Base-by-base conservation (phyloP, 2,797 vertebrate species). In the Buphagus erythrorhynchus region DNA sequence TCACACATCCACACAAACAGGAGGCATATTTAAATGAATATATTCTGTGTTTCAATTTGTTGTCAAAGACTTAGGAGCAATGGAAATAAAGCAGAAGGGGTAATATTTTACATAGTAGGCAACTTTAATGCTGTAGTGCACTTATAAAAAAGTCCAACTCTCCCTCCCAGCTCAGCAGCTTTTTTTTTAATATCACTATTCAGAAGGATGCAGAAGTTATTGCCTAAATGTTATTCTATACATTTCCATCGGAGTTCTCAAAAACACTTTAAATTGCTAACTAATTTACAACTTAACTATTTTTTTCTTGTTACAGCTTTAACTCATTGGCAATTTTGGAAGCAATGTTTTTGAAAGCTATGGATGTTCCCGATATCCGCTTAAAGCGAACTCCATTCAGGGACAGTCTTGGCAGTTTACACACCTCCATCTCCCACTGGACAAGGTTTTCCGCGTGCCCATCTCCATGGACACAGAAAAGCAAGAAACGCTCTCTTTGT, bases 161-260 rank as follows among this genome's bases (percentile, higher is more conserved):
- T 97, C 95, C 96, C 96, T 97, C 98, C 98, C 97, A 97, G 96
- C 97, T 97, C 98, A 98, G 98, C 98, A 98, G 97, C 98, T 97
- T 96, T 97, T 59, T 88, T 95, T 97, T 97, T 97, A 98, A 98
- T 98, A 97, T 97, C 98, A 97, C 98, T 98, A 99, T 98, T 99
- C 97, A 98, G 98, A 98, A 98, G 95, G 98, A 98, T 98, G 98
- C 98, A 98, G 98, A 98, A 98, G 98, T 99, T 99, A 99, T 99
- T 99, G 99, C 99, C 99, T 99, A 99, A 99, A 98, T 99, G 98
- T 98, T 99, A 99, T 97, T 99, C 99, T 99, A 99, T 99, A 99
- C 98, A 99, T 98, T 98, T 98, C 98, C 98, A 98, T 98, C 96
- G 95, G 98, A 98, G 98, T 98, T 98, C 98, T 98, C 96, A 95